Percentiles rank a stretch among this genome's conserved stretches.
Conservation (phyloP, 2,888 invertebrate genomes). For the Limnephilus auricula region DNA sequence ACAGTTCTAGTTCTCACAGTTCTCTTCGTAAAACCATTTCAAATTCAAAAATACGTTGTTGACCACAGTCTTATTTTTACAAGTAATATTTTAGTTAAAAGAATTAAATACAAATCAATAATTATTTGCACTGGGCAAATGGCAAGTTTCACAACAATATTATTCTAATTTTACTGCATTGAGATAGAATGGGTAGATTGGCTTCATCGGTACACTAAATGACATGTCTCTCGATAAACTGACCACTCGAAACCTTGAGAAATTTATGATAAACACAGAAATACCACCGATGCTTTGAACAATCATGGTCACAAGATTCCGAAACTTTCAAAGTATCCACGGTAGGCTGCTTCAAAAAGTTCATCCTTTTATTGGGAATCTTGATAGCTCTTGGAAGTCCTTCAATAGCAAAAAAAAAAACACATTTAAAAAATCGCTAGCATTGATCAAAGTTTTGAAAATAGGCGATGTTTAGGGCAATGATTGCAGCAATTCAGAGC, state of each 20-base stretch:
- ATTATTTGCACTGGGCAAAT: slow-evolving; percentile 51
- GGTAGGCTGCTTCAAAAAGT: too few species aligned
- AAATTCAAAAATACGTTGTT: background rate
- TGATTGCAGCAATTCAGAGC: too few species aligned
- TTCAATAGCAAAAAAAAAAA: too few species aligned
- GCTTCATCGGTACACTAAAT: background rate
- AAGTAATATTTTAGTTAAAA: background rate
- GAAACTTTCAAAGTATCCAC: background rate
- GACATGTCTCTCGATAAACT: background rate
- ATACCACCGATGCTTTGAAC: background rate
- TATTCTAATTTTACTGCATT: background rate
- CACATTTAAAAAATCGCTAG: too few species aligned
- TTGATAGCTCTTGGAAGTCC: too few species aligned
- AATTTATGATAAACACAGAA: background rate
- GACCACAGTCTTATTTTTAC: background rate
- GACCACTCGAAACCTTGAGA: background rate
- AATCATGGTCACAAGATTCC: background rate
- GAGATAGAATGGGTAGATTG: background rate
- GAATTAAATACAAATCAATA: background rate
- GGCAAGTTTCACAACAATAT: slow-evolving; percentile 47
- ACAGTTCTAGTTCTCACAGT: background rate
- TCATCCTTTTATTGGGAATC: too few species aligned
- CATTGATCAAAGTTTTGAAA: too few species aligned
- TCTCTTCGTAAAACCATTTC: background rate
- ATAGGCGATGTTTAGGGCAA: too few species aligned